Evolutionary conservation across 1,140 invertebrate species (phyloP).

Genomic region (Lordiphosa mommai): DNA sequence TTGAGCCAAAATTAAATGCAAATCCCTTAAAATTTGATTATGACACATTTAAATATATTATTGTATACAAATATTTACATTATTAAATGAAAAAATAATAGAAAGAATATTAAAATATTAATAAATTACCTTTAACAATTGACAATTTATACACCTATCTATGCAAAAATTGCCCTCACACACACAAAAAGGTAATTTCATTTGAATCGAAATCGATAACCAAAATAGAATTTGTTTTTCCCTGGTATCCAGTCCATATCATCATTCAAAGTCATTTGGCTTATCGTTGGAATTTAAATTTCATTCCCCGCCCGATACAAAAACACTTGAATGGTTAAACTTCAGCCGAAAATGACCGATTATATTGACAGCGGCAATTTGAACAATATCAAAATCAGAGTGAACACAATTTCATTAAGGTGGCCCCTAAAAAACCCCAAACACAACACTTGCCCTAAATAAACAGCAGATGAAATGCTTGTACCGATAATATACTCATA

Average conservation of each 20-base stretch:
- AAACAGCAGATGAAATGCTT: conserved; percentile 28
- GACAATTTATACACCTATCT: conserved; percentile 13
- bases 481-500: no score
- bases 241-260: conserved; percentile 8
- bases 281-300: conserved; percentile 44
- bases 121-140: no score
- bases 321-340: conserved; percentile 8
- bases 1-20: no score
- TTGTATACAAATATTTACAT: no score
- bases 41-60: no score
- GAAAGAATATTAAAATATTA: no score
- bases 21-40: no score
- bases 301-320: conserved; percentile 12
- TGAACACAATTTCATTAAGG: conserved; percentile 38
- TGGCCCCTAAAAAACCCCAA: conserved; percentile 3
- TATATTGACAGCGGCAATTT: conserved; percentile 17
- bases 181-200: conserved; percentile 21
- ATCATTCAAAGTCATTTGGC: conserved; percentile 28
- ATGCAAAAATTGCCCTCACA: conserved; percentile 9
- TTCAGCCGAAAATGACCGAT: conserved; percentile 33
- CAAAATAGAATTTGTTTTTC: conserved; percentile 1
- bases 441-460: conserved; percentile 32
- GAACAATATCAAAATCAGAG: conserved; percentile 18
- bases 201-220: conserved; percentile 20
- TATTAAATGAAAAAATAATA: no score